phyloP scores from a whole-genome alignment of 2,888 invertebrate genomes.

The Napeogenes sylphis region DNA sequence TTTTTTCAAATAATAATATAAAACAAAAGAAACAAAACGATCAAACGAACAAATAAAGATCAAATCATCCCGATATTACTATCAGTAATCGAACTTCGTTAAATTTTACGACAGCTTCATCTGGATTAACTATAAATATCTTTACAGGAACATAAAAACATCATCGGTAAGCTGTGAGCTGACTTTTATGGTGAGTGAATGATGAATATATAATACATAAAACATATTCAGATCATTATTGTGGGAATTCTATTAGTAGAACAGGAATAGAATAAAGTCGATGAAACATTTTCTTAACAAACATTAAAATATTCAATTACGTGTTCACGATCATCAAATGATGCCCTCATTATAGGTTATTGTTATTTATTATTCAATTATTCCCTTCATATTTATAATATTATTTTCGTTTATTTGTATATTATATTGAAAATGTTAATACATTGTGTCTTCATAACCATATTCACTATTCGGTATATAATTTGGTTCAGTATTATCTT shows the following conservation, averaged over 20 bases:
- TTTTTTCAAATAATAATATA: too few species aligned
- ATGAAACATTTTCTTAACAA: neutral
- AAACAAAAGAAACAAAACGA: too few species aligned
- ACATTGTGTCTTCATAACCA: too few species aligned
- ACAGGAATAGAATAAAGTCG: neutral
- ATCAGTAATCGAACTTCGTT: constrained; percentile 5
- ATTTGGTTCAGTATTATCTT: too few species aligned
- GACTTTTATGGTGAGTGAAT: constrained; percentile 16
- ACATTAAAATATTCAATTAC: neutral
- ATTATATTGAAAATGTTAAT: too few species aligned
- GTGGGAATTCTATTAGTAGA: neutral
- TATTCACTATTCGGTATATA: too few species aligned
- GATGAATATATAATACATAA: constrained; percentile 1
- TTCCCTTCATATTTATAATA: too few species aligned
- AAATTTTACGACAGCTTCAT: constrained; percentile 12
- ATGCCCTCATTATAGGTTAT: too few species aligned
- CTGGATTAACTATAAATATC: constrained; percentile 14
- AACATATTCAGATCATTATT: constrained; percentile 3
- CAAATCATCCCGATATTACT: neutral
- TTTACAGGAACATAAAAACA: constrained; percentile 18
- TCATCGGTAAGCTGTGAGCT: constrained; percentile 9
- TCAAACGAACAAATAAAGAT: too few species aligned
- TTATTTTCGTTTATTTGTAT: too few species aligned
- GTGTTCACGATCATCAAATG: too few species aligned
- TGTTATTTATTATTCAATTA: too few species aligned